Evolutionary conservation across 1,140 invertebrate species (phyloP).

Genomic region (Littorina saxatilis): DNA sequence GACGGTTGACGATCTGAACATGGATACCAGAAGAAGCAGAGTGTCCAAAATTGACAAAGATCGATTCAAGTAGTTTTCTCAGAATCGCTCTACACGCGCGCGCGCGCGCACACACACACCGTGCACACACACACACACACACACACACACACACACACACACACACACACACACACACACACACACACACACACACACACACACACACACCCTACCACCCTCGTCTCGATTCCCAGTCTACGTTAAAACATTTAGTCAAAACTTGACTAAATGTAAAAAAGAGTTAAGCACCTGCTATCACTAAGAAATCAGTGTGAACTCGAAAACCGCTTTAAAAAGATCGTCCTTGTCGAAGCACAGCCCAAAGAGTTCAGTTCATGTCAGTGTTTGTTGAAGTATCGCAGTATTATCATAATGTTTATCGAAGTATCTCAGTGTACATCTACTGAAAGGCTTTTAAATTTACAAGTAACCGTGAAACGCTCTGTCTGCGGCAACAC

Average conservation of each 20-base stretch:
- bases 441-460: no score
- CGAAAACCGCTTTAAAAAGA: not conserved
- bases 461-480: no score
- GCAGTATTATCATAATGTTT: no score
- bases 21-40: not conserved
- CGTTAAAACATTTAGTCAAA: not conserved
- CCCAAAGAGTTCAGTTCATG: no score
- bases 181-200: constrained; percentile 25
- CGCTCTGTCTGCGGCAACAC: no score
- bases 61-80: no score
- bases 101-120: no score
- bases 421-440: no score
- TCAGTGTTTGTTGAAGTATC: no score
- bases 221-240: no score
- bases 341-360: not conserved
- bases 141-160: constrained; percentile 15
- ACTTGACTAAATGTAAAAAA: not conserved
- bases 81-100: no score
- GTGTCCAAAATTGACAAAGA: not conserved
- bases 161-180: constrained; percentile 31
- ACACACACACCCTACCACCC: no score
- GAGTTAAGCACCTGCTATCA: not conserved
- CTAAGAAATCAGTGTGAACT: not conserved
- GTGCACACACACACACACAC: not conserved
- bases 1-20: not conserved